phyloP scores from a whole-genome alignment of 2,888 invertebrate genomes.

The Nomada lathburiana region DNA sequence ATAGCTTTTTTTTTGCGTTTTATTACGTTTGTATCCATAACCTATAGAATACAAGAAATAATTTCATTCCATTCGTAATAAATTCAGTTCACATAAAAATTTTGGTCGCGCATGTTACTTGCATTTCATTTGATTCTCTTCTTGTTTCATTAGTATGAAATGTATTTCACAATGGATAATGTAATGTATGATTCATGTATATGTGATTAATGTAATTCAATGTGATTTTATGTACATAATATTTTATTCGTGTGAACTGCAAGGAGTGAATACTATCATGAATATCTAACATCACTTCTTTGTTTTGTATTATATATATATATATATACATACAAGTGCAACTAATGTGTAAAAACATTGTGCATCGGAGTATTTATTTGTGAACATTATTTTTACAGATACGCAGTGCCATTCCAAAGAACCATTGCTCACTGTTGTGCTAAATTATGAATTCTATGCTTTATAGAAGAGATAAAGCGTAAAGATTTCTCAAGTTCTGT shows the following conservation, averaged over 20 bases:
- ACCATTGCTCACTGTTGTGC: slow-evolving; percentile 78
- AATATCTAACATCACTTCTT: not conserved
- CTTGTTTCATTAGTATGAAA: not conserved
- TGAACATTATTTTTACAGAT: slow-evolving; percentile 69
- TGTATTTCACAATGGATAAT: not conserved
- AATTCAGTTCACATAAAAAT: slow-evolving; percentile 11
- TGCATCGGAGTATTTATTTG: slow-evolving; percentile 15
- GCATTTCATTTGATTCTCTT: slow-evolving; percentile 1
- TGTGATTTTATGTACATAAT: slow-evolving; percentile 3
- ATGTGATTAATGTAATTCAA: slow-evolving; percentile 1
- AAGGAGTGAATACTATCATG: not conserved
- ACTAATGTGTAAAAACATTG: not conserved
- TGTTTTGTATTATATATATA: not conserved
- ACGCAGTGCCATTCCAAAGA: slow-evolving; percentile 79
- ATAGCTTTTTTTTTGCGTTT: not conserved
- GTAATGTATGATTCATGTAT: not conserved
- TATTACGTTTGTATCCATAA: slow-evolving; percentile 27
- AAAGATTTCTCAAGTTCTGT: slow-evolving; percentile 57
- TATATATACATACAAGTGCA: not conserved
- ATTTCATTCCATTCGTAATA: not conserved
- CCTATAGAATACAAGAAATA: slow-evolving; percentile 11
- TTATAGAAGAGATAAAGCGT: slow-evolving; percentile 63
- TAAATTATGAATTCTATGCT: slow-evolving; percentile 70
- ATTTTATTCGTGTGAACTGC: not conserved
- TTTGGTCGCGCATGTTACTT: not conserved